Evolutionary conservation across 1,140 invertebrate species (phyloP), one percentile per base, ranked within the genome.

Genomic region (Aphaenogaster ashmeadi): DNA sequence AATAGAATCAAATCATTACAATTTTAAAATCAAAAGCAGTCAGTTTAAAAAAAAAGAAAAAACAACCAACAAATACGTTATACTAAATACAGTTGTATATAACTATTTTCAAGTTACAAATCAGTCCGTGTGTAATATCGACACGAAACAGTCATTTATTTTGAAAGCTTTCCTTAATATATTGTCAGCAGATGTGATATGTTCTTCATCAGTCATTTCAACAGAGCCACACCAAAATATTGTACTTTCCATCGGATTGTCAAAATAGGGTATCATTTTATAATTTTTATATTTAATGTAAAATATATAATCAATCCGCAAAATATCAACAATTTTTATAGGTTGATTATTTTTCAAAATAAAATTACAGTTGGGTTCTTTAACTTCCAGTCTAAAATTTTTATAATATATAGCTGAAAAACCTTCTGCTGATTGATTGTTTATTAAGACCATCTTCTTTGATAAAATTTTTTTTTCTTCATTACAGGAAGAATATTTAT

Each of bases 161-260:
- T 58, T 77, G 2, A 60, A 60, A 60, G 36, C 74, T 58, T 77
- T 77, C 27, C 52, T 41, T 77, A 33, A 21, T 58, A 58, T 77
- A 0, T 56, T 15, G 15, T 77, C 54, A 41, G 13, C n/a, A 60
- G 69, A 18, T 3, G 27, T 36, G 9, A 33, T 72, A n/a, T n/a
- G n/a, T n/a, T 72, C 69, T 72, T 72, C 7, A 18, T 52, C 47
- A 18, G 5, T 54, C 9, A 9, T 0, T 54, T 72, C 5, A 72
- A 21, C 33, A 36, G 18, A 54, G n/a, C 47, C 69, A 18, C 69
- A 72, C 69, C 47, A 72, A 72, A 69, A 72, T 7, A 72, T 9
- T 9, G 13, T 72, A 72, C 69, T 72, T 1, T 72, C 7, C 69
- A 72, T 72, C n/a, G 27, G 69, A 72, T 72, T 36, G 6, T 72